Base-by-base conservation (phyloP, 2,797 vertebrate species). In the Diplodus puntazzo region DNA sequence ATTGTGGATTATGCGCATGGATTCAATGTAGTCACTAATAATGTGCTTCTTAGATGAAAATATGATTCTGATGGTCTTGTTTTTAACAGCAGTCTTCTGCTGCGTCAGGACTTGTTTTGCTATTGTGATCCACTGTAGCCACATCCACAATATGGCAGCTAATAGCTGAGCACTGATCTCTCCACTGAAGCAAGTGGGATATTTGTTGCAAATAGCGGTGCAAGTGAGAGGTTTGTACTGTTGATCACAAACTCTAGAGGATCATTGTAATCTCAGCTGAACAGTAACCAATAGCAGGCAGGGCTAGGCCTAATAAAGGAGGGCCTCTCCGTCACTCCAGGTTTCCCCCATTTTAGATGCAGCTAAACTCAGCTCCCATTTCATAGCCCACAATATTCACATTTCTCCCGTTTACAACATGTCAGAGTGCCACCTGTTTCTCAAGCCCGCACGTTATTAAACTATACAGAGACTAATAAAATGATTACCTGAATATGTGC, bases 271-370 rank as follows among this genome's bases (percentile, higher is more conserved):
- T 88, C 82, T 83, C 79, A 75, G 68, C 27, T 84, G 80, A 91
- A 78, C 87, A 81, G 80, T 90, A 84, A 88, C 84, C 85, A 88
- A 81, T 80, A 84, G 89, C 85, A 87, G 76, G 77, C 87, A 83
- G 85, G 71, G 79, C 78, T 62, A 69, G 91, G 90, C 89, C 89
- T 89, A 83, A 85, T 88, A 86, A 91, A 93, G 86, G 83, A 92
- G 85, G 89, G 89, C 88, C 90, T 91, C 89, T 91, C 89, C 77
- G 55, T 90, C 91, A 89, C 89, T 91, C 82, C 84, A 93, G 90
- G 91, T 93, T 91, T 94, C 93, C 93, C 93, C 93, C 91, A 93
- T 95, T 93, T 94, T 93, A 91, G 92, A 94, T 89, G 85, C 89
- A 88, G 87, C 91, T 90, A 77, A 90, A 90, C 86, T 91, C 79